These are phyloP conservation scores for Gymnodraco acuticeps DNA, from an alignment of 2,797 vertebrate species.

Conservation along the genomic window DNA sequence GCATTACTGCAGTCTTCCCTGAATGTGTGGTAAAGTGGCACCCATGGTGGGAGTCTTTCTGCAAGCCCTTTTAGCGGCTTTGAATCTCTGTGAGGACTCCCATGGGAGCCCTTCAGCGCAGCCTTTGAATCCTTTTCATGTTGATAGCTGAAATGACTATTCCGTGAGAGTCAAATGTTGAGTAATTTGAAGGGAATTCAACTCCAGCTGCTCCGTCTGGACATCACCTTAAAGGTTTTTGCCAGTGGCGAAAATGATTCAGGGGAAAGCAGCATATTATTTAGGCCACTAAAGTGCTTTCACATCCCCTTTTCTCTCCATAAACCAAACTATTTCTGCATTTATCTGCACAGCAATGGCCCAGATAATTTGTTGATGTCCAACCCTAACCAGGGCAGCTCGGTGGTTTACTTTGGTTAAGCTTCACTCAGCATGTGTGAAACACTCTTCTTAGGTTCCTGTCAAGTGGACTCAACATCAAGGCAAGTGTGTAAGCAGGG, in stretches of 20 bases:
- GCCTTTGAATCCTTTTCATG: slow-evolving; percentile 64
- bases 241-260: slow-evolving; percentile 32
- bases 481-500: slow-evolving; percentile 68
- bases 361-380: slow-evolving; percentile 71
- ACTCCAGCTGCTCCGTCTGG: slow-evolving; percentile 20
- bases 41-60: slow-evolving; percentile 49
- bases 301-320: slow-evolving; percentile 49
- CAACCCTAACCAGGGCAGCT: slow-evolving; percentile 67
- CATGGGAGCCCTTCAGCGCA: slow-evolving; percentile 60
- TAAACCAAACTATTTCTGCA: slow-evolving; percentile 64
- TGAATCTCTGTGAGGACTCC: slow-evolving; percentile 57
- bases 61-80: slow-evolving; percentile 55
- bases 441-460: slow-evolving; percentile 65
- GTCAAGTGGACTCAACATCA: slow-evolving; percentile 73
- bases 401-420: slow-evolving; percentile 66
- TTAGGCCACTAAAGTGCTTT: slow-evolving; percentile 64
- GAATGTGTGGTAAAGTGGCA: slow-evolving; percentile 53
- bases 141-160: slow-evolving; percentile 62
- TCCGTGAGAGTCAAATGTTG: slow-evolving; percentile 47
- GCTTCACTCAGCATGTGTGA: slow-evolving; percentile 77
- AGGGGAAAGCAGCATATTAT: slow-evolving; percentile 45
- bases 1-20: slow-evolving; percentile 44
- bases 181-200: slow-evolving; percentile 45
- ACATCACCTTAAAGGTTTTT: slow-evolving; percentile 50
- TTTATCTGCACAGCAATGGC: slow-evolving; percentile 61